phyloP scores from a whole-genome alignment of 2,888 invertebrate species.

The Drosophila eohydei region DNA sequence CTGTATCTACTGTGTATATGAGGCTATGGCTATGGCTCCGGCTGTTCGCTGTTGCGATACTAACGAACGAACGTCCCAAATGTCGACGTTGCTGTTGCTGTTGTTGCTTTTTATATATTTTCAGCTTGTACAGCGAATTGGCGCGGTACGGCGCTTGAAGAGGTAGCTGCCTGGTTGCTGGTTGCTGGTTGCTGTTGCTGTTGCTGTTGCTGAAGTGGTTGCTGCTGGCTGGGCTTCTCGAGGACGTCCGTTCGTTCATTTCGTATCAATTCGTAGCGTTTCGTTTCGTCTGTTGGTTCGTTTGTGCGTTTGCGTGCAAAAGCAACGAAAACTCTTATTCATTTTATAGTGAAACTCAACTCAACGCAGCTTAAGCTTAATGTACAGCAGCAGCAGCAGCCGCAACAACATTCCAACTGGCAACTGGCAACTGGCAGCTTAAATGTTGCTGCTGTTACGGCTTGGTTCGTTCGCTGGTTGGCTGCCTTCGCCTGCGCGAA shows the following conservation, averaged over 20 bases:
- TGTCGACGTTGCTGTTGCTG: slow-evolving; percentile 65
- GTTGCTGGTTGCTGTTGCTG: slow-evolving; percentile 52
- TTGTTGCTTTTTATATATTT: slow-evolving; percentile 61
- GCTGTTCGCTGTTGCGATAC: slow-evolving; percentile 74
- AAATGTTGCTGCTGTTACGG: slow-evolving; percentile 52
- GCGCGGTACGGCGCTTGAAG: slow-evolving; percentile 36
- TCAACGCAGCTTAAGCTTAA: slow-evolving; percentile 71
- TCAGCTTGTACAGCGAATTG: slow-evolving; percentile 40
- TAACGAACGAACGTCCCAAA: slow-evolving; percentile 78
- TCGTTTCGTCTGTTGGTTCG: slow-evolving; percentile 35
- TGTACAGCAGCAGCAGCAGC: slow-evolving; percentile 44
- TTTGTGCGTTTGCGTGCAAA: slow-evolving; percentile 76
- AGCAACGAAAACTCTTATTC: slow-evolving; percentile 73
- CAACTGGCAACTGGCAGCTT: slow-evolving; percentile 54
- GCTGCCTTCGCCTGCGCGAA: slow-evolving; percentile 67
- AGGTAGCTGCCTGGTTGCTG: slow-evolving; percentile 47
- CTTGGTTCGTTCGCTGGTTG: slow-evolving; percentile 35
- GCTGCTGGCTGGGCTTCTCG: slow-evolving; percentile 71
- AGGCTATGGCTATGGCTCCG: slow-evolving; percentile 60
- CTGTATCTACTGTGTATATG: slow-evolving; percentile 67
- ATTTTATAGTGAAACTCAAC: slow-evolving; percentile 73
- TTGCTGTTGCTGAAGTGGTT: slow-evolving; percentile 49
- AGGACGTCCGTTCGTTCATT: slow-evolving; percentile 69
- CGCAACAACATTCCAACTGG: slow-evolving; percentile 34
- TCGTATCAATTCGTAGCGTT: slow-evolving; percentile 42